Evolutionary conservation across 2,888 invertebrate species (phyloP).

Genomic region (Malachius bipustulatus): DNA sequence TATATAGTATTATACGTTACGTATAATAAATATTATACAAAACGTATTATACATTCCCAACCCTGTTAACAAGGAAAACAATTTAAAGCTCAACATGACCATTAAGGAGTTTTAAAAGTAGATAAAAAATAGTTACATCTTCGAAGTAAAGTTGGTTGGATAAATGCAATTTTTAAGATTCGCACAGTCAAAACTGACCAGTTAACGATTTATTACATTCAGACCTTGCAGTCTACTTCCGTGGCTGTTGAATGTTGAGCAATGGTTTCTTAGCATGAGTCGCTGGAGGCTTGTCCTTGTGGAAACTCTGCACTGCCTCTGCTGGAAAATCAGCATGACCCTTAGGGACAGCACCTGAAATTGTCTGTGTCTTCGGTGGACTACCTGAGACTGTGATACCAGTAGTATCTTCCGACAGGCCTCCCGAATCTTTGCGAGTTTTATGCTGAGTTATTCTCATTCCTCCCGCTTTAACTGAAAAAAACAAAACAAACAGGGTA

Average conservation of each 20-base stretch:
- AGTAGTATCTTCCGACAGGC: conserved; percentile 56
- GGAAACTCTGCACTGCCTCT: conserved; percentile 76
- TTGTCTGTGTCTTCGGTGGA: conserved; percentile 62
- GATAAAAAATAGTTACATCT: too few relatives aligned
- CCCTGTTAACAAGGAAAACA: too few relatives aligned
- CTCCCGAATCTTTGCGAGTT: conserved; percentile 51
- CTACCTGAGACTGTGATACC: conserved; percentile 64
- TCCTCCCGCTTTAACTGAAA: conserved; percentile 76
- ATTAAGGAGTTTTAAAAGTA: too few relatives aligned
- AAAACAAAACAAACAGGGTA: conserved; percentile 9
- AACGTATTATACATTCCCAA: too few relatives aligned
- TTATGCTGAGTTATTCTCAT: conserved; percentile 89
- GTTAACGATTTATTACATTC: conserved; percentile 11
- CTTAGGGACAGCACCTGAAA: conserved; percentile 68
- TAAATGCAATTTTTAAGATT: background rate
- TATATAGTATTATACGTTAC: too few relatives aligned
- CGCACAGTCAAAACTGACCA: too few relatives aligned
- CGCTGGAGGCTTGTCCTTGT: conserved; percentile 63
- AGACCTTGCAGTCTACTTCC: conserved; percentile 63
- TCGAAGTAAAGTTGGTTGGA: too few relatives aligned
- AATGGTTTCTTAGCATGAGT: conserved; percentile 49
- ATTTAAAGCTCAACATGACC: too few relatives aligned
- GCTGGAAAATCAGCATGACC: conserved; percentile 82
- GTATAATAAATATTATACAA: too few relatives aligned
- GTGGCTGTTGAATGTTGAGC: conserved; percentile 73